Evolutionary conservation across 2,797 vertebrate species (phyloP), one percentile per base, ranked within the genome.

Genomic region (Gymnoscopelus microlampas): DNA sequence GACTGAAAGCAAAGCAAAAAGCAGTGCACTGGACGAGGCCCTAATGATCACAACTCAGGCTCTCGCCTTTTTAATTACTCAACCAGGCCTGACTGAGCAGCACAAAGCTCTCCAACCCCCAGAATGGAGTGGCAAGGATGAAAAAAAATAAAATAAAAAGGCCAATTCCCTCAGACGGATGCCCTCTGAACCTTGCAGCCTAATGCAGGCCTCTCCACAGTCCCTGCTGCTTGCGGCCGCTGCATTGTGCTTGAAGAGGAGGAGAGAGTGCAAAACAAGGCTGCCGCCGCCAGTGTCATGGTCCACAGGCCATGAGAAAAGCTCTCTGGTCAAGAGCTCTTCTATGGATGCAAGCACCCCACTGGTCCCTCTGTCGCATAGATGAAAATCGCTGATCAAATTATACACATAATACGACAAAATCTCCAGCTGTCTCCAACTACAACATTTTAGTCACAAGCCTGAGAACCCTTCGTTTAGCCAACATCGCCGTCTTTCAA

Each of bases 51-150:
- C 81, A 85, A 87, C 84, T 83, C 85, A 83, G 81, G 86, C 57
- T 87, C 86, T 91, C 86, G 91, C 90, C 92, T 94, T 92, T 91
- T 89, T 92, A 94, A 92, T 92, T 91, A 92, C 92, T 88, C 91
- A 88, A 70, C 88, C 90, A 92, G 92, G 90, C 94, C 91, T 94
- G 94, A 94, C 93, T 85, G 90, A 92, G 90, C 71, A 19, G 77
- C 87, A 88, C 83, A 91, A 89, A 93, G 88, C 92, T 90, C 81
- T 83, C 76, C 70, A 78, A 68, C 70, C 64, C 67, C 0, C 54
- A 85, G 86, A 87, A 82, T 81, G 79, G 84, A 85, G 80, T 80
- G 84, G 82, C 63, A 70, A 86, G 83, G 75, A 85, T 71, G 76
- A 87, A 90, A 93, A 91, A 93, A 92, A 93, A 91, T 93, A 90